A percentile compares a stretch with the other conserved stretches of the same genome.
phyloP scores from a whole-genome alignment of 1,140 invertebrate genomes.

The Leguminivora glycinivorella region DNA sequence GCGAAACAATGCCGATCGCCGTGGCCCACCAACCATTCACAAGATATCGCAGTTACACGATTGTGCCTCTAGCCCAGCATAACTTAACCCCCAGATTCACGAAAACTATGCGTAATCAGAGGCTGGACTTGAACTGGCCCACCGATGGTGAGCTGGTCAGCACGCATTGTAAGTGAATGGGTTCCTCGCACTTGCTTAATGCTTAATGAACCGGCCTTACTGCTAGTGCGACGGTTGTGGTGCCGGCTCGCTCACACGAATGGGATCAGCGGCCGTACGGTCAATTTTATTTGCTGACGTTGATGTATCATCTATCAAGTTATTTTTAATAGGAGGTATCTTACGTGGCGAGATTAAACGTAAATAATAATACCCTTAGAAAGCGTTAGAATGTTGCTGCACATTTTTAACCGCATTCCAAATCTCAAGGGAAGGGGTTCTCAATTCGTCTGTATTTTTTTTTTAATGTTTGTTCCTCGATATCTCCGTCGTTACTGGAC shows the following conservation, averaged over 20 bases:
- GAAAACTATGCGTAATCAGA: background rate
- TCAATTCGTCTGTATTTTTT: too few relatives aligned
- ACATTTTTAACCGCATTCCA: too few relatives aligned
- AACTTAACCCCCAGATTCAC: background rate
- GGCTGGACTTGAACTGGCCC: background rate
- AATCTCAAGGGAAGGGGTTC: too few relatives aligned
- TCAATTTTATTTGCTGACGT: background rate
- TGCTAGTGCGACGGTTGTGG: background rate
- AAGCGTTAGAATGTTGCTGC: background rate
- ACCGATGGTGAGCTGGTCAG: background rate
- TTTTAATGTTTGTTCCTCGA: too few relatives aligned
- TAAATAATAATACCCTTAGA: background rate
- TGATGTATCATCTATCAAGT: background rate
- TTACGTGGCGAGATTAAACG: background rate
- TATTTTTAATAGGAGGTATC: background rate
- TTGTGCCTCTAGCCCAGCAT: background rate
- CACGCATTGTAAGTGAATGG: background rate
- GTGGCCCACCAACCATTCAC: background rate
- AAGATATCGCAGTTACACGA: background rate
- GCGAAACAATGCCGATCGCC: slow-evolving; percentile 23
- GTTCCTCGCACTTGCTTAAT: slow-evolving; percentile 1
- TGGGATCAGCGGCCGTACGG: slow-evolving; percentile 8
- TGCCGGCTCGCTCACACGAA: background rate
- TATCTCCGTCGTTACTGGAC: too few relatives aligned
- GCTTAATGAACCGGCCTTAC: slow-evolving; percentile 25